These are phyloP conservation scores for Notiomystis cincta DNA, from an alignment of 2,113 vertebrate species.

Conservation along the genomic window DNA sequence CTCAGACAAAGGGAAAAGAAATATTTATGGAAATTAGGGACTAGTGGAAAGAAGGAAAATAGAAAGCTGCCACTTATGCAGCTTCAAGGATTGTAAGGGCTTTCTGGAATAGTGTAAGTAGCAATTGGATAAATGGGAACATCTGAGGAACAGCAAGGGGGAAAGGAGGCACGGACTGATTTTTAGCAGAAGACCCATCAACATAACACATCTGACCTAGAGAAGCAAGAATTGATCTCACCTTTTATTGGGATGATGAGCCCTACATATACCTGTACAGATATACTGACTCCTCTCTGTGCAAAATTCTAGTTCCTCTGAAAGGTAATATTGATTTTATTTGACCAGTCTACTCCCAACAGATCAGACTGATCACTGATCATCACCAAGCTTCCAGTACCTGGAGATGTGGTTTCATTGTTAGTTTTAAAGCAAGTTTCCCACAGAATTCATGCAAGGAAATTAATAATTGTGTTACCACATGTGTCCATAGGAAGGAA, in stretches of 20 bases:
- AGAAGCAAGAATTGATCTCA: not conserved
- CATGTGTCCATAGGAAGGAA: not conserved
- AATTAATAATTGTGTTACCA: not conserved
- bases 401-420: not conserved
- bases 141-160: rapidly evolving
- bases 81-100: not conserved
- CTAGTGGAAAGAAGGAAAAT: not conserved
- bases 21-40: not conserved
- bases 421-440: not conserved
- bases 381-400: not conserved
- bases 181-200: not conserved
- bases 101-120: not conserved
- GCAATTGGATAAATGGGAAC: not conserved
- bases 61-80: not conserved
- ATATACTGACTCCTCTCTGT: not conserved
- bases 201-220: not conserved
- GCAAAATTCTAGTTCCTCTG: not conserved
- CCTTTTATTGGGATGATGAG: not conserved
- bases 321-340: not conserved
- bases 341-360: not conserved
- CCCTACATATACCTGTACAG: not conserved
- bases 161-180: not conserved
- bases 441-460: not conserved
- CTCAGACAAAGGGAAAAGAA: not conserved
- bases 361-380: not conserved